phyloP scores from a whole-genome alignment of 2,888 invertebrate species.

The Chymomyza amoena region DNA sequence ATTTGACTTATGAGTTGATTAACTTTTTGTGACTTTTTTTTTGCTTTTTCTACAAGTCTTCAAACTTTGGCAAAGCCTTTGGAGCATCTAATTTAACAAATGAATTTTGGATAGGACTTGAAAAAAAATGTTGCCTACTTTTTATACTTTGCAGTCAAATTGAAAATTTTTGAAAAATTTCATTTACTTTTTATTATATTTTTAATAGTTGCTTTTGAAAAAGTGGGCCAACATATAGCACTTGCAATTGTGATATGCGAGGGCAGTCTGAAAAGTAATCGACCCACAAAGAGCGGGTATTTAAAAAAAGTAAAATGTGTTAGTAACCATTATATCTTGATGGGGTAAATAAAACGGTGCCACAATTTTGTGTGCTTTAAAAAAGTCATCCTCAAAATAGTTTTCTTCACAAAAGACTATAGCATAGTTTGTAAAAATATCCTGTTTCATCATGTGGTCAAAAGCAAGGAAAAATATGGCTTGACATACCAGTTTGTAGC shows the following conservation, averaged over 20 bases:
- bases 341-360: too few relatives aligned
- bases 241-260: slow-evolving; percentile 54
- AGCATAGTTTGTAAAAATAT: too few relatives aligned
- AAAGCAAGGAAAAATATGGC: too few relatives aligned
- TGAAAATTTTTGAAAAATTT: neutral
- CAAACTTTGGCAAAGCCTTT: neutral
- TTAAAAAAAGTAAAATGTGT: too few relatives aligned
- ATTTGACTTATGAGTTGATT: slow-evolving; percentile 63
- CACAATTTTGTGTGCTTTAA: too few relatives aligned
- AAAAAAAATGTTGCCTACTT: neutral
- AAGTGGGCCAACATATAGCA: slow-evolving; percentile 50
- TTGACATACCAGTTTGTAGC: too few relatives aligned
- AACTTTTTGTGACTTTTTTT: slow-evolving; percentile 39
- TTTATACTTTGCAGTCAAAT: neutral
- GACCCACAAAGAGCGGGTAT: slow-evolving; percentile 17
- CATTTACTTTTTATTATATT: neutral
- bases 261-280: too few relatives aligned
- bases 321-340: too few relatives aligned
- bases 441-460: too few relatives aligned
- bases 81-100: slow-evolving; percentile 32
- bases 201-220: slow-evolving; percentile 18
- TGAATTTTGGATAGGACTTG: slow-evolving; percentile 1
- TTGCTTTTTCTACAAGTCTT: neutral
- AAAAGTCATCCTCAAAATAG: too few relatives aligned
- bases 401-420: too few relatives aligned